Percentiles rank a stretch among this genome's conserved stretches.
Evolutionary conservation across 2,888 invertebrate genomes (phyloP).

Genomic region (Pardosa pseudoannulata): DNA sequence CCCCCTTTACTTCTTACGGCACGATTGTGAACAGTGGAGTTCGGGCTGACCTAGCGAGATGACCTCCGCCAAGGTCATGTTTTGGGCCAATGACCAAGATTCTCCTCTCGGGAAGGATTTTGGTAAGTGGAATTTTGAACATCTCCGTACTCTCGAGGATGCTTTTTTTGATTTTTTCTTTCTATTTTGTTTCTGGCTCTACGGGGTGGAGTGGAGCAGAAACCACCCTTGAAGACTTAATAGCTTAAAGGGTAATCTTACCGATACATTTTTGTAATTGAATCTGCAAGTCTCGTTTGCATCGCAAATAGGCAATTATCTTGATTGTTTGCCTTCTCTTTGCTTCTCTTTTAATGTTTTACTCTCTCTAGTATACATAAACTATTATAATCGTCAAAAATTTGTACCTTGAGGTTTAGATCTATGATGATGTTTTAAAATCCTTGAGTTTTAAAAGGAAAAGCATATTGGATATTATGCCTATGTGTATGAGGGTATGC

Average conservation of each 20-base stretch:
- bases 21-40: conserved; percentile 6
- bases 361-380: too few relatives aligned
- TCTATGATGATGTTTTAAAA: too few relatives aligned
- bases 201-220: neutral
- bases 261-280: neutral
- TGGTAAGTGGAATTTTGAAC: conserved; percentile 10
- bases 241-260: neutral
- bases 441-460: too few relatives aligned
- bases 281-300: neutral
- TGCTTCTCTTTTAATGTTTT: neutral
- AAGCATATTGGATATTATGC: too few relatives aligned
- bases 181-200: neutral
- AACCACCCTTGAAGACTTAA: neutral
- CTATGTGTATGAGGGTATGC: too few relatives aligned
- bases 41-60: conserved; percentile 26
- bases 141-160: neutral
- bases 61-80: conserved; percentile 41
- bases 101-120: conserved; percentile 11
- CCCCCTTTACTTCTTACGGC: neutral
- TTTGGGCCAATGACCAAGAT: conserved; percentile 51
- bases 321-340: neutral
- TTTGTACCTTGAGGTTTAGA: too few relatives aligned
- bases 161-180: neutral
- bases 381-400: too few relatives aligned
- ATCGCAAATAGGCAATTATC: neutral